phyloP scores from a whole-genome alignment of 1,140 invertebrate genomes.

The Drosophila athabasca region DNA sequence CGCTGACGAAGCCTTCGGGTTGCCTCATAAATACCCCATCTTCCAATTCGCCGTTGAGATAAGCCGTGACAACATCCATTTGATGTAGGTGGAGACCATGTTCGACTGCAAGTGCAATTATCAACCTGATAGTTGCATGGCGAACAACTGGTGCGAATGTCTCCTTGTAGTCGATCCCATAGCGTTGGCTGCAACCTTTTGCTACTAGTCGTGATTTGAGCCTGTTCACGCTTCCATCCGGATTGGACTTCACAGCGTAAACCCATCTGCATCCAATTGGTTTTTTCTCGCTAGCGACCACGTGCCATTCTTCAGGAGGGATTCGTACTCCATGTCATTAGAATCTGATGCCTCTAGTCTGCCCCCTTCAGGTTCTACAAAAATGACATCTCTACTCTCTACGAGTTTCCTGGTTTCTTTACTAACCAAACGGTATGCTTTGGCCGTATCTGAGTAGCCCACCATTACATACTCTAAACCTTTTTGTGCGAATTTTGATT shows the following conservation, averaged over 20 bases:
- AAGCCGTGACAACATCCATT: constrained; percentile 28
- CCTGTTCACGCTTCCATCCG: too few species aligned
- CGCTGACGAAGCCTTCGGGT: constrained; percentile 9
- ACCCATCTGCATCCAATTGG: too few species aligned
- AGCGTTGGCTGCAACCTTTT: constrained; percentile 20
- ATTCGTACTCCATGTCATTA: too few species aligned
- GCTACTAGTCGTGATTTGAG: too few species aligned
- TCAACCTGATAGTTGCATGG: constrained; percentile 18
- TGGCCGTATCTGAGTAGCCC: not conserved
- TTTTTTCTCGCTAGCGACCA: too few species aligned
- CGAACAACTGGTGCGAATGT: constrained; percentile 16
- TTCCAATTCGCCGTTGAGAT: constrained; percentile 27
- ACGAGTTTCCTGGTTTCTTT: not conserved
- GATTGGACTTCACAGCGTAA: too few species aligned
- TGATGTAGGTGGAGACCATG: constrained; percentile 20
- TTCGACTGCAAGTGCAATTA: constrained; percentile 18
- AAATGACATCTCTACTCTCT: not conserved
- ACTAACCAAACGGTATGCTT: not conserved
- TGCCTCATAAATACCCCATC: constrained; percentile 26
- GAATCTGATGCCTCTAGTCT: not conserved
- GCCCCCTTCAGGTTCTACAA: not conserved
- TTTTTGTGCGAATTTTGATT: too few species aligned
- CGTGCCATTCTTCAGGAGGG: too few species aligned
- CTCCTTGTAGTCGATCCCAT: constrained; percentile 21
- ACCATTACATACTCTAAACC: constrained; percentile 1